Base-by-base conservation (phyloP, 2,797 vertebrate species). In the Hephaestus fuliginosus region DNA sequence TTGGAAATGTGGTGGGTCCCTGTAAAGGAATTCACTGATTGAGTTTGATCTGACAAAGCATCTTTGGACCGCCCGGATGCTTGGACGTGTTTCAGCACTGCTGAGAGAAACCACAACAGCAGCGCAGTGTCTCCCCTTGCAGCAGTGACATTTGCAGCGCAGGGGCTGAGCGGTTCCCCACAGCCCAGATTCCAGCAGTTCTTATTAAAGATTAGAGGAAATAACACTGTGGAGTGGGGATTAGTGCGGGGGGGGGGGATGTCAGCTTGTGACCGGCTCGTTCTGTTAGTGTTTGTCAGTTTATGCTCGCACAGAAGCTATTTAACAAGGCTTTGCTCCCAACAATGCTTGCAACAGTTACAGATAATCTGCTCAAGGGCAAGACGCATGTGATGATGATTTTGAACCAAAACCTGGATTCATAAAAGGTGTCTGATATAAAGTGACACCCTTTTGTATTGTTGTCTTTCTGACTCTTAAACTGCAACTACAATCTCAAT, bases 31-130 rank as follows among this genome's bases (percentile, higher is more conserved):
- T 96, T 93, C 92, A 94, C 93, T 95, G 95, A 96, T 95, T 95
- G 92, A 94, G 93, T 95, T 95, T 95, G 94, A 95, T 95, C 91
- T 95, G 95, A 96, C 94, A 95, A 95, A 94, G 93, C 94, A 94
- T 95, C 95, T 93, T 84, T 93, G 93, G 94, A 95, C 92, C 94
- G 92, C 94, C 94, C 92, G 94, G 93, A 94, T 92, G 90, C 94
- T 95, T 95, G 95, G 95, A 94, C 90, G 90, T 89, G 93, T 94
- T 95, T 95, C 94, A 95, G 94, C 94, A 86, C 89, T 88, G 89
- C 90, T 74, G 89, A 91, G 92, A 89, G 92, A 93, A 92, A 92
- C 90, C 91, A 89, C 92, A 95, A 90, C 93, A 93, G 74, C 83
- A 84, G 76, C 66, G 84, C 93, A 82, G 72, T 88, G 86, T 82